These are phyloP conservation scores for Pachycephus smyrnensis DNA, from an alignment of 2,888 invertebrate species.

Conservation along the genomic window DNA sequence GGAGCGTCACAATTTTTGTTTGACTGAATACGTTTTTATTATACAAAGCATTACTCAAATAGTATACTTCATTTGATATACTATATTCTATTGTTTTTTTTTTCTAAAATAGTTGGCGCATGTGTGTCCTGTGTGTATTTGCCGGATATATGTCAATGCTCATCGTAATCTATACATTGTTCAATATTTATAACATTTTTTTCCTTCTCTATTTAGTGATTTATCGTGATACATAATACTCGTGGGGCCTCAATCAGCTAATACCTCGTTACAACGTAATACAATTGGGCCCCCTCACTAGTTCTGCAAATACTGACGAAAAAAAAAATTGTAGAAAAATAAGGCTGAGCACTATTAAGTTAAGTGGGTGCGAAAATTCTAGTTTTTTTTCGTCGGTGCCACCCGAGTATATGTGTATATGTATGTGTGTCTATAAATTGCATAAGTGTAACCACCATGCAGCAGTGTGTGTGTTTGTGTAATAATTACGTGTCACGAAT, in stretches of 20 bases:
- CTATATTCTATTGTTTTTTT: slow-evolving; percentile 24
- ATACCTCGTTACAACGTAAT: slow-evolving; percentile 34
- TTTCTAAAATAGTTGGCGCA: slow-evolving; percentile 56
- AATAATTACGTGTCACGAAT: background rate
- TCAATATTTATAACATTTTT: slow-evolving; percentile 16
- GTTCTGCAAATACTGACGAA: slow-evolving; percentile 54
- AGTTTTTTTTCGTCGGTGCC: background rate
- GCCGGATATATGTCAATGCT: background rate
- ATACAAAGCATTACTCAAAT: slow-evolving; percentile 67
- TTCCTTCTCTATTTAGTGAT: slow-evolving; percentile 27
- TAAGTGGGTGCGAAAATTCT: background rate
- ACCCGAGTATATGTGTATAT: background rate
- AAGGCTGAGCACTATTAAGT: slow-evolving; percentile 57
- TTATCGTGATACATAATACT: slow-evolving; percentile 22
- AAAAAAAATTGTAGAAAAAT: slow-evolving; percentile 64
- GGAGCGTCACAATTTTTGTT: slow-evolving; percentile 10
- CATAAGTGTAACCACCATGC: background rate
- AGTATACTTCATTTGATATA: slow-evolving; percentile 47
- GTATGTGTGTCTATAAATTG: background rate
- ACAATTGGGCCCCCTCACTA: slow-evolving; percentile 20
- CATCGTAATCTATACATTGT: slow-evolving; percentile 49
- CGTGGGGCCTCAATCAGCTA: background rate
- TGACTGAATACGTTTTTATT: slow-evolving; percentile 62
- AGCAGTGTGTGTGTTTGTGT: background rate
- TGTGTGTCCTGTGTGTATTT: slow-evolving; percentile 20